These are phyloP conservation scores for human (Homo sapiens) DNA, from an alignment of 2,113 vertebrate species.

Conservation along the genomic window GRCh38 chr5:97717001-97717500, in stretches of 20 bases:
- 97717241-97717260: background rate
- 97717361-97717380: background rate
- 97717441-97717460: background rate
- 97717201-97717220: background rate
- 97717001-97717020: background rate
- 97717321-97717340: background rate
- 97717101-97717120: background rate
- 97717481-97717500: background rate
- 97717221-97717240: background rate
- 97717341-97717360: background rate
- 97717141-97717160: background rate
- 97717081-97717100: rapidly evolving
- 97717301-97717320: background rate
- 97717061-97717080: background rate
- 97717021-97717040: background rate
- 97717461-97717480: background rate
- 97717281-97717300: background rate
- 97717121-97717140: background rate
- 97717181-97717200: background rate
- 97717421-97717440: background rate
- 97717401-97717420: background rate
- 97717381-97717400: background rate
- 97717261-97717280: background rate
- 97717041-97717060: background rate
- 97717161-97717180: background rate